Evolutionary conservation across 1,140 invertebrate genomes (phyloP).

Genomic region (Drosophila seguyi): DNA sequence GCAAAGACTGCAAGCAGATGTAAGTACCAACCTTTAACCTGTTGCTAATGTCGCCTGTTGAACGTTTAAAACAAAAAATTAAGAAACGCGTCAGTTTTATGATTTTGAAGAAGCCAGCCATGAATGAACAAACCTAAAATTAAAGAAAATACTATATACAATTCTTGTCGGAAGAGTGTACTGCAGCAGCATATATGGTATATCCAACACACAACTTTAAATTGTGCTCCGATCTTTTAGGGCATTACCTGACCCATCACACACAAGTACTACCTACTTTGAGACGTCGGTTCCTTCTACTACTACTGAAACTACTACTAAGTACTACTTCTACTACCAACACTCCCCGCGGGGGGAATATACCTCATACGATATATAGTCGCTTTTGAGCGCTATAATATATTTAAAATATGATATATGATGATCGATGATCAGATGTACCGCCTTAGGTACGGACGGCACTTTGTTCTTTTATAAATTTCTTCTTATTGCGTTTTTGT

Average conservation of each 20-base stretch:
- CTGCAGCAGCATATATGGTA: constrained; percentile 3
- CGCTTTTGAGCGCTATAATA: constrained; percentile 20
- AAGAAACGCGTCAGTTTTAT: constrained; percentile 32
- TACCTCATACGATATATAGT: constrained; percentile 31
- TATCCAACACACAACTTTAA: constrained; percentile 45
- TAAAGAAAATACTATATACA: neutral
- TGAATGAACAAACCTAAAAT: neutral
- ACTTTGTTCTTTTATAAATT: constrained; percentile 77
- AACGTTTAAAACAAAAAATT: constrained; percentile 11
- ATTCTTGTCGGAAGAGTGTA: constrained; percentile 4
- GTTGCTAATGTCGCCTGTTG: constrained; percentile 53
- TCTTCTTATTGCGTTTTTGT: constrained; percentile 83
- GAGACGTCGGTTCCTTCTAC: constrained; percentile 51
- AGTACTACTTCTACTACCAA: constrained; percentile 35
- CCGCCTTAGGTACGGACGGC: constrained; percentile 76
- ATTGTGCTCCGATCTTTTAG: constrained; percentile 81
- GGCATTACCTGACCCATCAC: constrained; percentile 67
- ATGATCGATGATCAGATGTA: constrained; percentile 53
- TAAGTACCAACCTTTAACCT: constrained; percentile 72
- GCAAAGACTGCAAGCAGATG: constrained; percentile 89
- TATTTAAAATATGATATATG: constrained; percentile 24
- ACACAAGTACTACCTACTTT: constrained; percentile 50
- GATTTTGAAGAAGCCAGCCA: constrained; percentile 26
- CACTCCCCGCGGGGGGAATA: constrained; percentile 27
- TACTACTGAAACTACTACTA: constrained; percentile 36